Evolutionary conservation across 2,888 invertebrate species (phyloP).

Genomic region (Laspeyria flexula): DNA sequence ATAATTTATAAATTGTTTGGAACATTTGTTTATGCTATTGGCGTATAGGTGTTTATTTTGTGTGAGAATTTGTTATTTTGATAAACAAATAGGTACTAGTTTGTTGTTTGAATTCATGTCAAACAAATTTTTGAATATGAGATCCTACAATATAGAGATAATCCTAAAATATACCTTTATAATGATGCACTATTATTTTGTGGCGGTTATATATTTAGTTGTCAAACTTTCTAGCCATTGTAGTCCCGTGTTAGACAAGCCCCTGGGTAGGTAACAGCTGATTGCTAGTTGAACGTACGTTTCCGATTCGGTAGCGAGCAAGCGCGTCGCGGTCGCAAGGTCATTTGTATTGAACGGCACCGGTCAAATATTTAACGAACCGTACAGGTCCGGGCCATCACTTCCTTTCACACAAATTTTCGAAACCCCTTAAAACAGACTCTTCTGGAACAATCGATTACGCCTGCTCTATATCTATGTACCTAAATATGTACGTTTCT

Average conservation of each 20-base stretch:
- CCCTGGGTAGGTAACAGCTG: conserved; percentile 56
- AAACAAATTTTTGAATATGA: too few relatives aligned
- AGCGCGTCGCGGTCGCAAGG: conserved; percentile 66
- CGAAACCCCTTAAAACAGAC: conserved; percentile 20
- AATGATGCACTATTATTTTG: not conserved
- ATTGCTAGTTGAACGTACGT: conserved; percentile 57
- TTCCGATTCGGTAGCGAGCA: conserved; percentile 56
- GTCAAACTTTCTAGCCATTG: too few relatives aligned
- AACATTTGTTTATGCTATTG: conserved; percentile 20
- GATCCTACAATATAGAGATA: too few relatives aligned
- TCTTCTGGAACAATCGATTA: conserved; percentile 11
- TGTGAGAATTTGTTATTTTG: conserved; percentile 10
- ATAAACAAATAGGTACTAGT: not conserved
- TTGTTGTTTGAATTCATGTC: not conserved
- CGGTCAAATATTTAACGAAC: conserved; percentile 68
- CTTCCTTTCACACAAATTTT: conserved; percentile 41
- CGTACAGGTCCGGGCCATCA: conserved; percentile 43
- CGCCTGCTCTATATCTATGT: not conserved
- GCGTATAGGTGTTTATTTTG: conserved; percentile 25
- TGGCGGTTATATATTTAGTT: too few relatives aligned
- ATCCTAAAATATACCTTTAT: too few relatives aligned
- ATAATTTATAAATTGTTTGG: conserved; percentile 10
- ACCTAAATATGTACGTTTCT: not conserved
- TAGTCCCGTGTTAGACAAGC: conserved; percentile 42
- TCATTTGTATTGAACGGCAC: conserved; percentile 71